phyloP scores from a whole-genome alignment of 2,888 invertebrate species.

The Eupsilia transversa region DNA sequence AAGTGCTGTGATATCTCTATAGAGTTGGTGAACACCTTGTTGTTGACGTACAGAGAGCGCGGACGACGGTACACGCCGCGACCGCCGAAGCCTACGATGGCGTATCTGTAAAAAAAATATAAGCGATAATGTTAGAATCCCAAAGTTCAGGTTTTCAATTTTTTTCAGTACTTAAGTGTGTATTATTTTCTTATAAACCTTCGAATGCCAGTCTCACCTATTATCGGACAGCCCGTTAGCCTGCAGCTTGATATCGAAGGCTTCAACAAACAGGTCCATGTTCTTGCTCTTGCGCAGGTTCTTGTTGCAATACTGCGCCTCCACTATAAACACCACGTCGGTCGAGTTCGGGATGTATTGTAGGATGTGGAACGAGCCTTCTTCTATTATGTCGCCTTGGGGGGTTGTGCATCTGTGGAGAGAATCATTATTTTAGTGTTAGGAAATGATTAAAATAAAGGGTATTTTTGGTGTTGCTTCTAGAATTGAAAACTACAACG shows the following conservation, averaged over 20 bases:
- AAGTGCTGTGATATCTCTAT: constrained; percentile 92
- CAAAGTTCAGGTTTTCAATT: too few relatives aligned
- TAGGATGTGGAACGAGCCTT: constrained; percentile 94
- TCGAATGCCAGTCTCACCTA: constrained; percentile 81
- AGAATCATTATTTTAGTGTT: too few relatives aligned
- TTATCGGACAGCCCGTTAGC: constrained; percentile 92
- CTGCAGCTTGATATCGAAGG: constrained; percentile 93
- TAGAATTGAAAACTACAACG: too few relatives aligned
- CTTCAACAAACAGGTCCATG: constrained; percentile 92
- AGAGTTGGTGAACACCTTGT: constrained; percentile 92
- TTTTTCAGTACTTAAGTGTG: too few relatives aligned
- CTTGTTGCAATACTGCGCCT: constrained; percentile 95
- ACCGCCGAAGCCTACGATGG: constrained; percentile 96
- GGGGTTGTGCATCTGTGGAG: constrained; percentile 92
- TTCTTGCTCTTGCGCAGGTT: constrained; percentile 92
- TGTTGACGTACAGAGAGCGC: constrained; percentile 93
- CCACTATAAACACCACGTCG: constrained; percentile 97
- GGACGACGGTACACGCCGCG: constrained; percentile 93
- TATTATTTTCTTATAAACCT: too few relatives aligned
- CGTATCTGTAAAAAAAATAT: constrained; percentile 91
- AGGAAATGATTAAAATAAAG: too few relatives aligned
- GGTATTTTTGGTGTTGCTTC: too few relatives aligned
- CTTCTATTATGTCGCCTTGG: constrained; percentile 93
- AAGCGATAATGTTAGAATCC: too few relatives aligned
- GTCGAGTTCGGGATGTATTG: constrained; percentile 92